These are phyloP conservation scores for Neodiprion lecontei DNA, from an alignment of 1,140 invertebrate genomes.

Conservation along the genomic window DNA sequence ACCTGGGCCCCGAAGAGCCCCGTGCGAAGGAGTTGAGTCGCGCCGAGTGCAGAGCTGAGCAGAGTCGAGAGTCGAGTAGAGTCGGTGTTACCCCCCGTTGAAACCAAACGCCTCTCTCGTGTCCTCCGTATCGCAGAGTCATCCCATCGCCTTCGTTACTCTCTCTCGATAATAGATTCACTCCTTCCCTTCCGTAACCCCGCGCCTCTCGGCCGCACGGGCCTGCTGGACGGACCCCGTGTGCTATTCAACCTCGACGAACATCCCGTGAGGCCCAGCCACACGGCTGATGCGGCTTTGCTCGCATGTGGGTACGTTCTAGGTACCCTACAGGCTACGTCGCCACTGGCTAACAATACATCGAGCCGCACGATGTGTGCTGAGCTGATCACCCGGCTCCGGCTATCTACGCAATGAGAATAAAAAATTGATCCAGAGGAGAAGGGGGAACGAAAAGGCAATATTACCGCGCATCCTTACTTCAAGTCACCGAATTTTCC, in stretches of 20 bases:
- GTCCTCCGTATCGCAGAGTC: constrained; percentile 46
- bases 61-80: constrained; percentile 27
- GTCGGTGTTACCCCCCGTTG: constrained; percentile 42
- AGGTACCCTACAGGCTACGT: too few species aligned
- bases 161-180: constrained; percentile 33
- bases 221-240: neutral
- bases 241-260: neutral
- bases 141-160: constrained; percentile 33
- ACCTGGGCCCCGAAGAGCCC: constrained; percentile 38
- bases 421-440: too few species aligned
- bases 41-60: constrained; percentile 32
- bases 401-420: too few species aligned
- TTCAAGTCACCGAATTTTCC: too few species aligned
- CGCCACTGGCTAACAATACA: too few species aligned
- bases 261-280: neutral
- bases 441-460: too few species aligned
- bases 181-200: neutral
- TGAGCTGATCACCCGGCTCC: too few species aligned
- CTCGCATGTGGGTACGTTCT: too few species aligned
- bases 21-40: constrained; percentile 39
- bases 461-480: too few species aligned
- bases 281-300: too few species aligned
- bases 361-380: too few species aligned
- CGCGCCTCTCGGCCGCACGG: neutral
- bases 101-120: constrained; percentile 54